phyloP scores from a whole-genome alignment of 2,113 vertebrate species.

The Catharus bicknelli region DNA sequence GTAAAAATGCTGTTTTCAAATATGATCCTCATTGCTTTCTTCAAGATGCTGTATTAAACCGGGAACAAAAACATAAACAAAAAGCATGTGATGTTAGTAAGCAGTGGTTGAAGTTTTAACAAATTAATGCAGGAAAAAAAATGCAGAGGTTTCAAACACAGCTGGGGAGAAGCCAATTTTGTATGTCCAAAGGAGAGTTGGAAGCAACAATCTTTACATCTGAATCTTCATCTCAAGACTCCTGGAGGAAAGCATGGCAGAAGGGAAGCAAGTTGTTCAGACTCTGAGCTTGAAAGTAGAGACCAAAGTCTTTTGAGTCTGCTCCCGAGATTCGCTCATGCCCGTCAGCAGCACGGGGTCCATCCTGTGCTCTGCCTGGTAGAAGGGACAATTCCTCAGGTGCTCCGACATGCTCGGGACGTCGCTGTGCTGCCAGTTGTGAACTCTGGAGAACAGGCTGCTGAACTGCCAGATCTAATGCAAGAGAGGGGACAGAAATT shows the following conservation, averaged over 20 bases:
- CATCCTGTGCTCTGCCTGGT: conserved; percentile 74
- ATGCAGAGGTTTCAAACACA: background rate
- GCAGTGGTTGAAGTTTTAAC: background rate
- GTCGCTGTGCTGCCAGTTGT: conserved; percentile 79
- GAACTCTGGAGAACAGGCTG: conserved; percentile 86
- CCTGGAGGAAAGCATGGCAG: background rate
- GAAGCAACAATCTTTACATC: background rate
- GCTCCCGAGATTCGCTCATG: conserved; percentile 71
- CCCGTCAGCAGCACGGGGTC: conserved; percentile 83
- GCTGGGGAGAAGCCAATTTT: background rate
- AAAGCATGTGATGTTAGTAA: background rate
- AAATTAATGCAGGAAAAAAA: background rate
- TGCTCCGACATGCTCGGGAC: conserved; percentile 84
- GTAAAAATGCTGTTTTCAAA: background rate
- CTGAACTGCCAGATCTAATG: conserved; percentile 90
- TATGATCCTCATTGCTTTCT: conserved; percentile 30
- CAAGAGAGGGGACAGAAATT: background rate
- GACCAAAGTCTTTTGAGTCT: conserved; percentile 69
- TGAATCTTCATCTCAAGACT: background rate
- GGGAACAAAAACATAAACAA: conserved; percentile 1
- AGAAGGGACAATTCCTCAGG: conserved; percentile 87
- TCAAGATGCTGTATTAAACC: background rate
- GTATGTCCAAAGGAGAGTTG: background rate
- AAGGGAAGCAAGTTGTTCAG: background rate
- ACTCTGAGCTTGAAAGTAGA: conserved; percentile 70